Percentiles rank a stretch among this genome's conserved stretches.
phyloP scores from a whole-genome alignment of 2,113 vertebrate species.

The Heterochromis multidens region DNA sequence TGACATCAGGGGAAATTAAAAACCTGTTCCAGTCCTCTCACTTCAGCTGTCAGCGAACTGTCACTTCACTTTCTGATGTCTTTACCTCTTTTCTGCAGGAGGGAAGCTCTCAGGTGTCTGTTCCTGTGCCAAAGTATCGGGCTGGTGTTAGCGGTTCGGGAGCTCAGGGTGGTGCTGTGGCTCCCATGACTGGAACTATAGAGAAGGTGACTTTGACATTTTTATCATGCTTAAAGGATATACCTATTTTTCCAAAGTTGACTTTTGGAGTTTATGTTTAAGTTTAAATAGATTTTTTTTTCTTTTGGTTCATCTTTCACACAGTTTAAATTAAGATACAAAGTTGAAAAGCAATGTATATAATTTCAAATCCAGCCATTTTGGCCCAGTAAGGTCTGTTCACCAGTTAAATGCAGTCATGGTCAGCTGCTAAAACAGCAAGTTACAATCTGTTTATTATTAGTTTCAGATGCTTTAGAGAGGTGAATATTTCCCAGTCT shows the following conservation, averaged over 20 bases:
- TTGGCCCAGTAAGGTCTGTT: not conserved
- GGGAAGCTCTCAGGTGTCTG: conserved; percentile 78
- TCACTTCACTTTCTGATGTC: not conserved
- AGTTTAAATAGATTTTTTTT: not conserved
- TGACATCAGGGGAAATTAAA: not conserved
- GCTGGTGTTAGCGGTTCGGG: conserved; percentile 75
- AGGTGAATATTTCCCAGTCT: not conserved
- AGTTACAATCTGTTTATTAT: not conserved
- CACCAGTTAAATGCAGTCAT: not conserved
- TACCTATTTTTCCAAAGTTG: not conserved
- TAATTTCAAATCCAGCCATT: not conserved
- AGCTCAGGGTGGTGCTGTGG: conserved; percentile 79
- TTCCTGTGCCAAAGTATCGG: conserved; percentile 87
- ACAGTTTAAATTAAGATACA: no score
- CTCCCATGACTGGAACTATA: conserved; percentile 95
- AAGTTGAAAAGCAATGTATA: not conserved
- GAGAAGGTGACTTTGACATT: conserved; percentile 85
- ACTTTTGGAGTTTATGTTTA: not conserved
- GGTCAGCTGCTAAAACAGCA: not conserved
- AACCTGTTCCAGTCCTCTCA: not conserved
- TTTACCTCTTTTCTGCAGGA: conserved; percentile 70
- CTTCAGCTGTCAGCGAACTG: not conserved
- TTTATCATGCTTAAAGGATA: not conserved
- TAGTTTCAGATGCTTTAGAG: not conserved
- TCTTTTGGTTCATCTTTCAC: no score